Percentiles rank a stretch among this genome's conserved stretches.
Evolutionary conservation across 2,888 invertebrate species (phyloP).

Genomic region (Allacma fusca): DNA sequence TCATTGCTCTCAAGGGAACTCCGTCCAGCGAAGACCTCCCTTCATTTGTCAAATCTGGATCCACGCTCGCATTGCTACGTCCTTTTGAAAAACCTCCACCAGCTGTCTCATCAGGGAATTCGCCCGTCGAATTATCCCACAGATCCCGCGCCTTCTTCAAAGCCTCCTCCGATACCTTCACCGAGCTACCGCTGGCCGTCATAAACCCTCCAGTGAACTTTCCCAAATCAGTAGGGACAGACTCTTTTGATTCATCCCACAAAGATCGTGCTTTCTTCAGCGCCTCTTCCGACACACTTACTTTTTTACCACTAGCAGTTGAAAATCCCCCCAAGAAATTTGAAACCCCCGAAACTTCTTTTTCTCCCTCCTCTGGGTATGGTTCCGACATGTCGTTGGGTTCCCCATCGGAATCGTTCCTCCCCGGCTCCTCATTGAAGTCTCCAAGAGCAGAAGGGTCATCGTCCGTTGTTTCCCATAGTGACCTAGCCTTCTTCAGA

Average conservation of each 20-base stretch:
- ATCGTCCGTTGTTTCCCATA: slow-evolving; percentile 57
- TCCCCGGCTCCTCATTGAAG: background rate
- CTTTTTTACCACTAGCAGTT: slow-evolving; percentile 12
- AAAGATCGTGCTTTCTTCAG: slow-evolving; percentile 62
- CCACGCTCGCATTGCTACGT: no score
- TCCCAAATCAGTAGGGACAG: background rate
- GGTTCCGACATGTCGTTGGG: no score
- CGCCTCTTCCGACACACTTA: background rate
- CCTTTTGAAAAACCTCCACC: no score
- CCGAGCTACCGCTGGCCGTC: no score
- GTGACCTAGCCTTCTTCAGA: slow-evolving; percentile 62
- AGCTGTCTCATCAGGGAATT: no score
- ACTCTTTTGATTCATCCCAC: slow-evolving; percentile 54
- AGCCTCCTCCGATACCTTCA: no score
- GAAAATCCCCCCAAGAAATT: background rate
- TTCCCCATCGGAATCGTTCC: background rate
- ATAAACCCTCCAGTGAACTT: no score
- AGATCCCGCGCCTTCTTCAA: no score
- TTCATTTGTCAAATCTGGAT: no score
- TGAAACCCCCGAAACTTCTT: background rate
- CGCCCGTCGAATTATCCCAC: no score
- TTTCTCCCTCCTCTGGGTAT: background rate
- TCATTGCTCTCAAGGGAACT: no score
- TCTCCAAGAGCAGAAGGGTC: background rate
- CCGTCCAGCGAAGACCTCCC: no score